Evolutionary conservation across 2,113 vertebrate genomes (phyloP).

Genomic region (Rhinichthys klamathensis): DNA sequence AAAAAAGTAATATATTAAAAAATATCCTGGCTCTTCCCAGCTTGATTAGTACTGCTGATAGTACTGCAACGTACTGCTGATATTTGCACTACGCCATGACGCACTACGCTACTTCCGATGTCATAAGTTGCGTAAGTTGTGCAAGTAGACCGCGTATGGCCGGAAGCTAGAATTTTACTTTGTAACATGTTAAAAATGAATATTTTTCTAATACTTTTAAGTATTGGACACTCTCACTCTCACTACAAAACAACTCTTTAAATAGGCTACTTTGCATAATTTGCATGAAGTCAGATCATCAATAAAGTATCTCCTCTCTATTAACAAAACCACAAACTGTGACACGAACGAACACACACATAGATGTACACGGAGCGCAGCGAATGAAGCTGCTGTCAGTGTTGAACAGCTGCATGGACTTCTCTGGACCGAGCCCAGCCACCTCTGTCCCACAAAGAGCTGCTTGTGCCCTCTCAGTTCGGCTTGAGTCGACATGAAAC

Average conservation of each 20-base stretch:
- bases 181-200: no score
- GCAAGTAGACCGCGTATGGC: no score
- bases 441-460: slow-evolving; percentile 77
- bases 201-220: not conserved
- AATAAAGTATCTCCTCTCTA: not conserved
- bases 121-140: no score
- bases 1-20: no score
- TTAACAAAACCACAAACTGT: slow-evolving; percentile 10
- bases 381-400: slow-evolving; percentile 60
- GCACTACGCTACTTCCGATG: no score
- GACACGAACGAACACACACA: slow-evolving; percentile 27
- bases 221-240: not conserved
- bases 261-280: not conserved
- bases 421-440: slow-evolving; percentile 74
- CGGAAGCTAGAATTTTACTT: no score
- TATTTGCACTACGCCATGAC: no score
- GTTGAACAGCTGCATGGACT: slow-evolving; percentile 78
- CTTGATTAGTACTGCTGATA: no score
- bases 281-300: not conserved
- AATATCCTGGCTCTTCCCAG: no score
- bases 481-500: slow-evolving; percentile 75
- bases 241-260: not conserved
- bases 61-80: no score
- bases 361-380: slow-evolving; percentile 19
- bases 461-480: slow-evolving; percentile 69